These are phyloP conservation scores for Gallinago stenura DNA, from an alignment of 2,797 vertebrate genomes.

Conservation along the genomic window DNA sequence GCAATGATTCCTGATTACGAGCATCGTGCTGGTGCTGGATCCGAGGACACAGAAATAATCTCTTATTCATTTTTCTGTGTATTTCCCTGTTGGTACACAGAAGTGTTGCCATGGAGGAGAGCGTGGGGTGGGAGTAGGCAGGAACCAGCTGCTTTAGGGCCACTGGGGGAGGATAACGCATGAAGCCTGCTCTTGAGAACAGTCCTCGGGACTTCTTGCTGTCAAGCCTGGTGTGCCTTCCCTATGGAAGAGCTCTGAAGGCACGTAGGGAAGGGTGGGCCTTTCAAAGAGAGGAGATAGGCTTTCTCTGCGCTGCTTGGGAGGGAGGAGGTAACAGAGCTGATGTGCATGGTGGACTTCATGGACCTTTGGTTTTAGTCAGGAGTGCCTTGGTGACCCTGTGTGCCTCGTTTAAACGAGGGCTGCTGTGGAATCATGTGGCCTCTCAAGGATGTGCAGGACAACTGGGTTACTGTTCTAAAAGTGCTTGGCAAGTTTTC, in stretches of 20 bases:
- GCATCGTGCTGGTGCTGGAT: neutral
- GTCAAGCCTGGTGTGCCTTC: fast-evolving
- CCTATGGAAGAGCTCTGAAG: neutral
- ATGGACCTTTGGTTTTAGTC: neutral
- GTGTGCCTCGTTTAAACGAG: neutral
- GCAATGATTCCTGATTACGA: neutral
- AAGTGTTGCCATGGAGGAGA: slow-evolving; percentile 54
- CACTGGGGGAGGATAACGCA: neutral
- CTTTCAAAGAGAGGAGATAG: fast-evolving
- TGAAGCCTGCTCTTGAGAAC: neutral
- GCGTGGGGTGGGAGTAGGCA: slow-evolving; percentile 47
- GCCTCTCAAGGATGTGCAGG: neutral
- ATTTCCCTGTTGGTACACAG: neutral
- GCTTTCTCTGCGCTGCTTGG: fast-evolving
- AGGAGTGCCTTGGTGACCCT: neutral
- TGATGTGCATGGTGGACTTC: fast-evolving
- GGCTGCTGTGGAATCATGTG: neutral
- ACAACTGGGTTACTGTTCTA: too few relatives aligned
- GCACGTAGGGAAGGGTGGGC: fast-evolving
- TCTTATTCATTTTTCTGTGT: neutral
- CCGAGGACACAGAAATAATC: neutral
- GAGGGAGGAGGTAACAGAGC: neutral
- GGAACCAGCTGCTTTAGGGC: slow-evolving; percentile 35
- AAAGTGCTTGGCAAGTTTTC: neutral
- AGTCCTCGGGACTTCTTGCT: neutral